phyloP scores from a whole-genome alignment of 2,113 vertebrate species.

The Ramphastos sulfuratus region DNA sequence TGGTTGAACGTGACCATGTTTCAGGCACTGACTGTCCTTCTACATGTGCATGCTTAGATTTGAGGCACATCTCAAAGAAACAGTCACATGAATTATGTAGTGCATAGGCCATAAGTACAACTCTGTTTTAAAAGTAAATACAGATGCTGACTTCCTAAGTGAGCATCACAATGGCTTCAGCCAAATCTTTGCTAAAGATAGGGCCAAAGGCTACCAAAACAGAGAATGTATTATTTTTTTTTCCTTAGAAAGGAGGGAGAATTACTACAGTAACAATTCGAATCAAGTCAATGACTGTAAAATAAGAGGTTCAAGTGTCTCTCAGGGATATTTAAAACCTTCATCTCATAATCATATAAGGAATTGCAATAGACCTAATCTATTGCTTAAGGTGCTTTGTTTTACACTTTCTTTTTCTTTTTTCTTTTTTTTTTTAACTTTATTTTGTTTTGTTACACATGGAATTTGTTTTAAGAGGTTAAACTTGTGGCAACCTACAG shows the following conservation, averaged over 20 bases:
- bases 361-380: neutral
- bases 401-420: neutral
- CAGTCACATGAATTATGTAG: neutral
- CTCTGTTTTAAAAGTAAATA: neutral
- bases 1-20: neutral
- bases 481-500: neutral
- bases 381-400: neutral
- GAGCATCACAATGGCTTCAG: neutral
- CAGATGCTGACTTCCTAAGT: neutral
- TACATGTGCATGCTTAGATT: neutral
- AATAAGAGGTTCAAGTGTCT: neutral
- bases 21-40: neutral
- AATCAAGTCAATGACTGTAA: neutral
- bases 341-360: neutral
- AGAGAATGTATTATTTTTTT: accelerated
- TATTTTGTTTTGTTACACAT: accelerated
- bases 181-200: neutral
- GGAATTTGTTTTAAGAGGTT: neutral
- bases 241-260: neutral
- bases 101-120: neutral
- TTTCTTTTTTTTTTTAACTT: neutral
- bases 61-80: neutral
- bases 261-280: neutral
- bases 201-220: neutral
- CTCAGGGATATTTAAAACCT: neutral